phyloP scores from a whole-genome alignment of 2,113 vertebrate genomes.

The Cyphomyrus discorhynchus region DNA sequence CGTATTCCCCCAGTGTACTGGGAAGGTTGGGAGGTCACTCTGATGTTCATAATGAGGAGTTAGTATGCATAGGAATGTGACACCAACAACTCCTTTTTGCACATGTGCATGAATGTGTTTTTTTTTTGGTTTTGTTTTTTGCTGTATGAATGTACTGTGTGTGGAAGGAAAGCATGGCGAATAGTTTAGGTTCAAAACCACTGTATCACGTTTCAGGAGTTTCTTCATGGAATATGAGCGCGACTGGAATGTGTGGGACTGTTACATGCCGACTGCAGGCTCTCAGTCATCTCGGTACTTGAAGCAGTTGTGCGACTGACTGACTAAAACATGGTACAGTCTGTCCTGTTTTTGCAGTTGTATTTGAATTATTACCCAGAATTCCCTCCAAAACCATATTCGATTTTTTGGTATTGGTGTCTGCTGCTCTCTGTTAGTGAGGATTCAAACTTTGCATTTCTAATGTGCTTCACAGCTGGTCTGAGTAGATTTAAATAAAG shows the following conservation, averaged over 20 bases:
- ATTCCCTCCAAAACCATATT: conserved; percentile 25
- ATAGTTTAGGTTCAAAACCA: conserved; percentile 29
- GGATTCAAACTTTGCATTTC: not conserved
- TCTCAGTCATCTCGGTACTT: not conserved
- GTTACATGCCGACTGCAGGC: not conserved
- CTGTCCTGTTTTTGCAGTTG: conserved; percentile 45
- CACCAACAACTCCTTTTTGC: not conserved
- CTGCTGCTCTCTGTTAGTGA: conserved; percentile 38
- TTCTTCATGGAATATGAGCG: not conserved
- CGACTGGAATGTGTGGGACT: not conserved
- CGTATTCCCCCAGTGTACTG: not conserved
- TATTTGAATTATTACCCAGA: not conserved
- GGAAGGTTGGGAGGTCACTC: not conserved
- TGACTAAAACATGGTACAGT: conserved; percentile 29
- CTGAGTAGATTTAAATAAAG: conserved; percentile 41
- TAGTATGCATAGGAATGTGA: not conserved
- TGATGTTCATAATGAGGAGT: not conserved
- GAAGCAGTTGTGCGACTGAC: conserved; percentile 9
- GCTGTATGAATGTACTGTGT: conserved; percentile 1
- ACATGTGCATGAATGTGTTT: not conserved
- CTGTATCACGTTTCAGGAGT: conserved; percentile 31
- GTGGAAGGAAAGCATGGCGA: not conserved
- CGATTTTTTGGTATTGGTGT: conserved; percentile 32
- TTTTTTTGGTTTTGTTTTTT: not conserved
- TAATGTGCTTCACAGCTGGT: conserved; percentile 48